Evolutionary conservation across 2,888 invertebrate genomes (phyloP), one percentile per base, ranked within the genome.

Genomic region (Psococerastis gibbosa): DNA sequence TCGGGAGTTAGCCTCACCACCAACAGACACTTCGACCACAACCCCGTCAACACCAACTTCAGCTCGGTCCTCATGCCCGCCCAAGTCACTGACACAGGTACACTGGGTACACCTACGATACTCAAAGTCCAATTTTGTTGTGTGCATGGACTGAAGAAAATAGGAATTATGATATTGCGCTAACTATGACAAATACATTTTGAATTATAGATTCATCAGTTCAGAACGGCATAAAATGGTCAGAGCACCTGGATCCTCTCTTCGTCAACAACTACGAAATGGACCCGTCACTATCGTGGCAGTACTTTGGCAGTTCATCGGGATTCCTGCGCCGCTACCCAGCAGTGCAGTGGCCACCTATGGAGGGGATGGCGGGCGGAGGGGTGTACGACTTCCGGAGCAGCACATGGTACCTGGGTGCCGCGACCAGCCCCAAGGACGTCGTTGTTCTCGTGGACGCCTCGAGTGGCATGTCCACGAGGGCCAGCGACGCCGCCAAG

Each of bases 311-410:
- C 49, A 94, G 92, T 60, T 80, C 92, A 27, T 82, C 87, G 15
- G 98, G 98, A 32, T 95, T 97, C 61, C 88, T 98, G 76, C 71
- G 97, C 53, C 88, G 92, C 60, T 98, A 82, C 66, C 98, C 98
- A 54, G 85, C 84, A 35, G 75, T 80, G 64, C 75, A 75, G 55
- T 85, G 84, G 85, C 52, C 54, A 18, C 45, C 52, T 3, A 52
- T 53, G 13, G 54, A 52, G 32, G 45, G 48, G 8, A 69, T 69
- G 51, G 75, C 79, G 54, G 78, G 79, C 41, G 80, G 84, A 32
- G 95, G 95, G 62, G 73, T 95, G 48, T 97, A 87, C 62, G 97
- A 98, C 63, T 94, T 91, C 58, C 75, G 95, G 31, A 80, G 89
- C 34, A 73, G 92, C 53, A 82, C 83, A 43, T 95, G 95, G 95